These are phyloP conservation scores for Keiferia lycopersicella DNA, from an alignment of 2,888 invertebrate genomes.

Conservation along the genomic window DNA sequence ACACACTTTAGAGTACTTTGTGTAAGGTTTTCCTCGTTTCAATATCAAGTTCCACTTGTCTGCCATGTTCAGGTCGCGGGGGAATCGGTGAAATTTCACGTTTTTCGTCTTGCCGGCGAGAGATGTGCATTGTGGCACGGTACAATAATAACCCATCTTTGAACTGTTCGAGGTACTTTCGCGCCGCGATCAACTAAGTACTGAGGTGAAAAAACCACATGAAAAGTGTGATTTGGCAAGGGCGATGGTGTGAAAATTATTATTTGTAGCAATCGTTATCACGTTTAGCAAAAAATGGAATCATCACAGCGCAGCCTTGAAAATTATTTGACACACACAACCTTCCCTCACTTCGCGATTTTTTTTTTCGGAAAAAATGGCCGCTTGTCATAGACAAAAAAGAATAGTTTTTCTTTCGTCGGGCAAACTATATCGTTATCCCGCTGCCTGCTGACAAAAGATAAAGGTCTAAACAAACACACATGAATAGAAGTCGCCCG, in stretches of 20 bases:
- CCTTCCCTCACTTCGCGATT: constrained; percentile 66
- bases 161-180: constrained; percentile 46
- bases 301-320: constrained; percentile 78
- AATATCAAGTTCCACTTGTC: constrained; percentile 72
- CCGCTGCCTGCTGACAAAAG: no score
- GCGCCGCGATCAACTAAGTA: constrained; percentile 33
- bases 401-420: constrained; percentile 11
- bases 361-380: constrained; percentile 49
- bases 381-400: constrained; percentile 48
- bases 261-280: constrained; percentile 72
- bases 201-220: constrained; percentile 36
- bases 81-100: constrained; percentile 77
- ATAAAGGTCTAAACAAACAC: no score
- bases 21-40: constrained; percentile 73
- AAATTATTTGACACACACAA: constrained; percentile 77
- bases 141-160: constrained; percentile 79
- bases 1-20: constrained; percentile 79
- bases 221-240: constrained; percentile 36
- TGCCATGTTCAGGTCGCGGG: constrained; percentile 66
- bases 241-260: constrained; percentile 39
- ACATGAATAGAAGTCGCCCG: no score
- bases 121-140: constrained; percentile 78
- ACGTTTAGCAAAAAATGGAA: constrained; percentile 73
- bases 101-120: constrained; percentile 80
- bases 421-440: no score